Conservation (phyloP, 1,140 invertebrate genomes). For the Drosophila chauvacae region DNA sequence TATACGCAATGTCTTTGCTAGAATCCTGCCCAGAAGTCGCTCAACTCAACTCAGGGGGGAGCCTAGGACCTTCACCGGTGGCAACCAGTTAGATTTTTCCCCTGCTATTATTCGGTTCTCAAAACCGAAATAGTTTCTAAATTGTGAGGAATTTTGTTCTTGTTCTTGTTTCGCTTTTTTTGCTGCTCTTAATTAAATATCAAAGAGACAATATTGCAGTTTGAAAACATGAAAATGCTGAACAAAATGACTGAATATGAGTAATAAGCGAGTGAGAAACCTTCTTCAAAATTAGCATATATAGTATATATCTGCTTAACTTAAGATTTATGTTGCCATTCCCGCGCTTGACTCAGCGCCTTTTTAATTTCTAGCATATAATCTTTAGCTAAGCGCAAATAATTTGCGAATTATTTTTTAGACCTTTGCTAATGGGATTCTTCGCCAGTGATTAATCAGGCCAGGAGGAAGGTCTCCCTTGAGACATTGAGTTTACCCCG, state of each 20-base stretch:
- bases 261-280: constrained; percentile 25
- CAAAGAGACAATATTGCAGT: constrained; percentile 27
- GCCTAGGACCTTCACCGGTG: background rate
- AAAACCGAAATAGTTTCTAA: constrained; percentile 9
- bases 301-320: constrained; percentile 8
- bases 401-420: constrained; percentile 39
- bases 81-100: background rate
- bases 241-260: constrained; percentile 24
- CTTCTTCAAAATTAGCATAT: constrained; percentile 7
- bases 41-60: too few relatives aligned
- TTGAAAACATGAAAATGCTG: constrained; percentile 19
- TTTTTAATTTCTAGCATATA: constrained; percentile 35
- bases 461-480: background rate
- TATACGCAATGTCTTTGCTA: constrained; percentile 23
- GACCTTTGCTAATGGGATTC: constrained; percentile 46
- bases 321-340: constrained; percentile 45
- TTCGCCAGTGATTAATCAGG: constrained; percentile 19
- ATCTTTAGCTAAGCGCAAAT: constrained; percentile 36
- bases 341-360: constrained; percentile 34
- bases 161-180: background rate
- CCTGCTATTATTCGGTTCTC: too few relatives aligned
- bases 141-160: constrained; percentile 2
- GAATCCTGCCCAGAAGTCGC: background rate
- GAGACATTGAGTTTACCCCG: background rate
- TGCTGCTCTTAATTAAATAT: constrained; percentile 29